These are phyloP conservation scores for Drosophila algonquin DNA, from an alignment of 2,888 invertebrate genomes.

Conservation along the genomic window DNA sequence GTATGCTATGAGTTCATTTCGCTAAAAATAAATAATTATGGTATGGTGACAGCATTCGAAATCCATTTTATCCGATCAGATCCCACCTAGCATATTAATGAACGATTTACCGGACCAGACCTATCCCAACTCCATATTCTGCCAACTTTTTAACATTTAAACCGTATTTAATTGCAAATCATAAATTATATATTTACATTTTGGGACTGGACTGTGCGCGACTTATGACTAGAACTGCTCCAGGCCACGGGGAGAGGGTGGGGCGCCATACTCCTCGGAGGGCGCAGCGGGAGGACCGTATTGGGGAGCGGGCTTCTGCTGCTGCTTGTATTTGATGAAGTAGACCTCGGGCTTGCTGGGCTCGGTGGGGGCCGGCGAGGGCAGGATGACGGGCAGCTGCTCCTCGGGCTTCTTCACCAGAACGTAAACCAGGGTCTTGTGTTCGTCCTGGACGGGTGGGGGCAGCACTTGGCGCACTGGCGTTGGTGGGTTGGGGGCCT, in stretches of 20 bases:
- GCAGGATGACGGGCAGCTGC: conserved; percentile 90
- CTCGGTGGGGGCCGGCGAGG: conserved; percentile 92
- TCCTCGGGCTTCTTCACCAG: conserved; percentile 95
- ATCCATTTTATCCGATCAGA: background rate
- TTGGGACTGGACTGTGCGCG: conserved; percentile 19
- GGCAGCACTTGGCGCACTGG: conserved; percentile 85
- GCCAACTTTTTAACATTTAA: conserved; percentile 4
- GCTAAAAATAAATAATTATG: background rate
- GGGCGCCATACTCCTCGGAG: conserved; percentile 80
- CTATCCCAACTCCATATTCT: conserved; percentile 14
- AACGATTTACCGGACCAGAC: background rate
- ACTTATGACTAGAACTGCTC: conserved; percentile 77
- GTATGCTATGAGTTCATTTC: background rate
- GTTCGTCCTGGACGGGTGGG: conserved; percentile 92
- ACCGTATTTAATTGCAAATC: conserved; percentile 47
- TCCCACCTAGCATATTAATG: background rate
- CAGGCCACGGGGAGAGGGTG: conserved; percentile 66
- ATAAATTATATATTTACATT: conserved; percentile 76
- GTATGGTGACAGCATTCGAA: background rate
- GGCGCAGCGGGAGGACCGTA: conserved; percentile 81
- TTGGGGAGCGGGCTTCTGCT: conserved; percentile 79
- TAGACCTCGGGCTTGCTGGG: conserved; percentile 95
- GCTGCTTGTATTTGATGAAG: conserved; percentile 91
- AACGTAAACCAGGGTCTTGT: conserved; percentile 94
- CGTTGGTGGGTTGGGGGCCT: conserved; percentile 85